Base-by-base conservation (phyloP, 2,113 vertebrate species). In the Panurus biarmicus region DNA sequence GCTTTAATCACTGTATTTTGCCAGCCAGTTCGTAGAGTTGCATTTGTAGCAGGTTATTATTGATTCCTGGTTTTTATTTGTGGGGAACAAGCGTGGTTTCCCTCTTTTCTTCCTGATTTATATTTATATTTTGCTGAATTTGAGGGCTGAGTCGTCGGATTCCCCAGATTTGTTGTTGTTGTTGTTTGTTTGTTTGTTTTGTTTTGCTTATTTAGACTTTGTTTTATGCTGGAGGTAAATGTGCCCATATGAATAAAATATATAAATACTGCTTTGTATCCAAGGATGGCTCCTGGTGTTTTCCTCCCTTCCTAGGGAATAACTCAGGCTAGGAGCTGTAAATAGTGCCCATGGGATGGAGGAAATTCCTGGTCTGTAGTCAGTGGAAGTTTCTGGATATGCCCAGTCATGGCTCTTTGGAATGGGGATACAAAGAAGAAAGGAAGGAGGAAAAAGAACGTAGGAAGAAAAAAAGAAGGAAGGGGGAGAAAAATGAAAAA, bases 261-360 rank as follows among this genome's bases (percentile, higher is more conserved):
- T 96, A 97, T 96, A 97, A 98, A 98, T 96, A 96, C 97, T 91
- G 97, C 98, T 98, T 98, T 98, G 98, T 98, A 98, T 85, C 95
- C 82, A 75, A 95, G 96, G 89, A 85, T 8, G 96, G 75, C 89
- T 98, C 96, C 85, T 40, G 40, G 58, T 28, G 14, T 35, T 9
- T 96, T 96, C 73, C 67, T 96, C 51, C 61, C 45, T 54, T 7
- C 22, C 76, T 38, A 2, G 5, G 29, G 48, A 42, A 19, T n/a
- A 22, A 56, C 5, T 22, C 72, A 6, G 5, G 7, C 29, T 33
- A 16, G 31, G 3, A 44, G 25, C 35, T 65, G 1, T 7, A 38
- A n/a, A 89, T n/a, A n/a, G 16, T 12, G 26, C 18, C 35, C 12
- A 8, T 0, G 1, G 11, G 35, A n/a, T 7, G 0, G 29, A 81